Percentiles rank a stretch among this genome's conserved stretches.
Evolutionary conservation across 2,888 invertebrate species (phyloP).

Genomic region (Stenolophus ochropezus): DNA sequence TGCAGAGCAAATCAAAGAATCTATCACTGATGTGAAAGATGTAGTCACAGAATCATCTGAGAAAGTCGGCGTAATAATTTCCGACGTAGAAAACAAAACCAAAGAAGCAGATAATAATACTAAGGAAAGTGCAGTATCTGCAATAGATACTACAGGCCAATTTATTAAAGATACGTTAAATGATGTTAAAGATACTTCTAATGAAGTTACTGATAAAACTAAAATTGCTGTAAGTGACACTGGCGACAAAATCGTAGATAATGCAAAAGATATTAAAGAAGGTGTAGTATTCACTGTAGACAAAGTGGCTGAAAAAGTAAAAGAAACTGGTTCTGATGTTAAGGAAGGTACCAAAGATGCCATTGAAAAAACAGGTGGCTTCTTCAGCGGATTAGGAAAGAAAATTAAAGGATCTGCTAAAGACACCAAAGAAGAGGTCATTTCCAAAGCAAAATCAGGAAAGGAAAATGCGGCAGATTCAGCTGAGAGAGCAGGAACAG

Average conservation of each 20-base stretch:
- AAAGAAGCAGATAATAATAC: slow-evolving; percentile 34
- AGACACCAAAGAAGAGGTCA: slow-evolving; percentile 61
- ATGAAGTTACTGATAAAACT: slow-evolving; percentile 60
- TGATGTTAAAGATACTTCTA: slow-evolving; percentile 36
- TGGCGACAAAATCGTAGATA: slow-evolving; percentile 42
- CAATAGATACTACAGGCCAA: slow-evolving; percentile 39
- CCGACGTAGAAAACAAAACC: slow-evolving; percentile 60
- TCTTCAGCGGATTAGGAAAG: slow-evolving; percentile 51
- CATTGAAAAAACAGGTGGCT: slow-evolving; percentile 54
- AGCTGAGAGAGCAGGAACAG: not conserved
- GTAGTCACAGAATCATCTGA: slow-evolving; percentile 1
- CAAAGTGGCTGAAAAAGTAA: slow-evolving; percentile 60
- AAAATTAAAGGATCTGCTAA: slow-evolving; percentile 46
- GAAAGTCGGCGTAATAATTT: slow-evolving; percentile 59
- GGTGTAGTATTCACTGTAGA: slow-evolving; percentile 50
- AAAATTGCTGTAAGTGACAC: slow-evolving; percentile 52
- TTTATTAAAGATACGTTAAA: not conserved
- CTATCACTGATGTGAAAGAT: not conserved
- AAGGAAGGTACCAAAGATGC: slow-evolving; percentile 40
- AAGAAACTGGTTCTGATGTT: slow-evolving; percentile 60
- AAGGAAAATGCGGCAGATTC: slow-evolving; percentile 50
- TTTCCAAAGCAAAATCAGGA: slow-evolving; percentile 71
- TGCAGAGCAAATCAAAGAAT: slow-evolving; percentile 37
- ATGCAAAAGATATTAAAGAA: slow-evolving; percentile 43
- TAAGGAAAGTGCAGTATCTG: slow-evolving; percentile 45